Base-by-base conservation (phyloP, 1,140 invertebrate species). In the Caenorhabditis inopinata region DNA sequence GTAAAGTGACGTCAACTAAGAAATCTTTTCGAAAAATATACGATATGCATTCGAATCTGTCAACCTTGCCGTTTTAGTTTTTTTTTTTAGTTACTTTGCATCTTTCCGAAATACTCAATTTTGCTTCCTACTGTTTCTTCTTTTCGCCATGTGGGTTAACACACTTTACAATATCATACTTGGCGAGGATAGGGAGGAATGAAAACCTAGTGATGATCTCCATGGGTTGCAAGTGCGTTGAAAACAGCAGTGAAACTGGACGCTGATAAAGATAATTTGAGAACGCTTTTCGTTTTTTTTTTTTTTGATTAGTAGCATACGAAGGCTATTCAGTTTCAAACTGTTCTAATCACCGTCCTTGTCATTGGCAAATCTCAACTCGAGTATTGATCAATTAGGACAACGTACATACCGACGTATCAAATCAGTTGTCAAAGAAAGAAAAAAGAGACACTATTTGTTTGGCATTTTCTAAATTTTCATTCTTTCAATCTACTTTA, bases 391-490 rank as follows among this genome's bases (percentile, higher is more conserved):
- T 68, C 58, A 68, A 68, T 68, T 68, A 68, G 25, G 58, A 12
- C 58, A 68, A 68, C 58, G 32, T 51, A 51, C 48, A 35, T 25
- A 53, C n/a, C 49, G 51, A 58, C 58, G 32, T 68, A 68, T 68
- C 58, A 68, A 68, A 68, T 68, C 58, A 68, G 58, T 68, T 68
- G 58, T 38, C 58, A 68, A 42, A 16, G 58, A 68, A 68, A 68
- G 58, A 68, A 68, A 38, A 68, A 42, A 68, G 58, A 42, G 58
- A 68, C 58, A 68, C 21, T 68, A 29, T 27, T 68, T 68, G 23
- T 18, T 68, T 68, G 58, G 32, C 32, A 68, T 42, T 27, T 68
- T 23, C 9, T 68, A 32, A 4, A 16, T 68, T 58, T 58, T 58
- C 27, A 32, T 58, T 58, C 51, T 25, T 4, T 53, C n/a, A 21